A percentile compares a stretch with the other conserved stretches of the same genome.
Evolutionary conservation across 1,140 invertebrate genomes (phyloP).

Genomic region (Tetragonula clypearis): DNA sequence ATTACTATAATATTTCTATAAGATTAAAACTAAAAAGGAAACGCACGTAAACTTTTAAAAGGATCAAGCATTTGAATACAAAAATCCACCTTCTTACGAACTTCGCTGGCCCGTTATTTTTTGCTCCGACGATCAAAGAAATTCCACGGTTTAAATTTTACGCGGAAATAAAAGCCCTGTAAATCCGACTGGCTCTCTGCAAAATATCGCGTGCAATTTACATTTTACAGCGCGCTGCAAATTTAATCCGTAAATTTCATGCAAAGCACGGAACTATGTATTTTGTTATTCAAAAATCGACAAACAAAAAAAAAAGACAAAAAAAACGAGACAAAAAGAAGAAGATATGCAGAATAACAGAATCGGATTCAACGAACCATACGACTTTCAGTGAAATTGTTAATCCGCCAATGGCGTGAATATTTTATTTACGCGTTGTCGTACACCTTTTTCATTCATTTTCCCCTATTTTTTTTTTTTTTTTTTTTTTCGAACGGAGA

Average conservation of each 20-base stretch:
- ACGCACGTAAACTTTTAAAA: neutral
- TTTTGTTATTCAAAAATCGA: neutral
- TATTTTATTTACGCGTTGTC: neutral
- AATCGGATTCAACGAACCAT: neutral
- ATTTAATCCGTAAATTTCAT: slow-evolving; percentile 11
- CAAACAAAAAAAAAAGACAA: neutral
- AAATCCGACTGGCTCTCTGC: slow-evolving; percentile 1
- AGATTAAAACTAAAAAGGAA: neutral
- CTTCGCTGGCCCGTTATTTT: neutral
- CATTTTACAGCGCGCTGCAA: neutral
- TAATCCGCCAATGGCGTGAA: neutral
- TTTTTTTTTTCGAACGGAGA: neutral
- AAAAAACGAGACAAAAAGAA: neutral
- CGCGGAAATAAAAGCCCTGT: neutral
- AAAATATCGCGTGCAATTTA: slow-evolving; percentile 1
- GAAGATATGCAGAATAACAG: neutral
- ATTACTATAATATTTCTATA: neutral
- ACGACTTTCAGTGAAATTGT: neutral
- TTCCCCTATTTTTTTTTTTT: too few species aligned
- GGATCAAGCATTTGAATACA: neutral
- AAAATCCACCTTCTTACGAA: neutral
- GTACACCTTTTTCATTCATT: too few species aligned
- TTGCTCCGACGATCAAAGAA: slow-evolving; percentile 6
- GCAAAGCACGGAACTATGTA: too few species aligned
- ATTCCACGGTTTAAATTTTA: neutral